Base-by-base conservation (phyloP, 2,113 vertebrate genomes). In the Myiozetetes cayanensis region DNA sequence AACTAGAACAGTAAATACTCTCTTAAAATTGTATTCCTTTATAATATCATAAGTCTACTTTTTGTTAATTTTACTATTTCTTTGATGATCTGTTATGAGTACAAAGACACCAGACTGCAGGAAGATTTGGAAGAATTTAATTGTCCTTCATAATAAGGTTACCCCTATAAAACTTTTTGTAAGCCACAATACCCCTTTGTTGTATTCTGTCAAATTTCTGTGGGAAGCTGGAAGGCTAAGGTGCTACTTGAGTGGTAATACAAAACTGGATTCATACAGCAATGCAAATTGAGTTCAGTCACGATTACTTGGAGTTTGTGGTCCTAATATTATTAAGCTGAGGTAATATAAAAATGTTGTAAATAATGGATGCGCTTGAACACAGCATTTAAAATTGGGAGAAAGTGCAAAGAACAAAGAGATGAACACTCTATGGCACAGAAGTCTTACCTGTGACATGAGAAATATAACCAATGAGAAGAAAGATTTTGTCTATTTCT, bases 171-270 rank as follows among this genome's bases (percentile, higher is more conserved):
- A 85, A 31, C 6, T 46, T 84, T 43, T 37, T 55, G 21, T n/a
- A 62, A 87, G 2, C 6, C 43, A 66, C n/a, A 5, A 66, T 74
- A 31, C 14, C 17, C 24, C 5, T 80, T 79, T 66, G 18, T 11
- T 61, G 20, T 18, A 9, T 44, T 91, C 31, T 62, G 50, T 84
- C n/a, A 52, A 68, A 90, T 71, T 47, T 82, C 55, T 82, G 16
- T 49, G 31, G 65, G 47, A 90, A 74, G 14, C 6, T 66, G 43
- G 21, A 68, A 53, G 31, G 16, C 10, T 62, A 44, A 52, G 21
- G 37, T 77, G 24, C 12, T 74, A 4, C 50, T 66, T 0, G 0
- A 70, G 13, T 10, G 31, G 1, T 35, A 67, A 35, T 31, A 53
- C 3, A 91, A 75, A 79, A 47, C 4, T 52, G 20, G 2, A 73